These are phyloP conservation scores for Acleris literana DNA, from an alignment of 2,888 invertebrate genomes.

Conservation along the genomic window DNA sequence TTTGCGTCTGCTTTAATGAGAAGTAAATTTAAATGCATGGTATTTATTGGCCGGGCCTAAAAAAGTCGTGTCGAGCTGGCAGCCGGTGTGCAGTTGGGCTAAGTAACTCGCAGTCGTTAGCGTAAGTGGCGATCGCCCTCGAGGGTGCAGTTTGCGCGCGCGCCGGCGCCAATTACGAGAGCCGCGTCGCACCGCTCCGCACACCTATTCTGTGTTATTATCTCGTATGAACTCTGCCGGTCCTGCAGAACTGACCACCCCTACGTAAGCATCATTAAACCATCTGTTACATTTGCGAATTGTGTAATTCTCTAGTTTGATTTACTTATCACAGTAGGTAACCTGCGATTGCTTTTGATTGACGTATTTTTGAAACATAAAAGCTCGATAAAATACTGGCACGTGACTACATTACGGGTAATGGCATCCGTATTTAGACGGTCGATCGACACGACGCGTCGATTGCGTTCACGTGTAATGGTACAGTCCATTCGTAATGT, in stretches of 20 bases:
- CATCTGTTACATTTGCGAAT: no score
- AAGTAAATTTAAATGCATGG: no score
- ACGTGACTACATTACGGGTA: conserved; percentile 31
- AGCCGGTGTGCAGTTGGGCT: conserved; percentile 34
- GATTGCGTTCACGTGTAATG: conserved; percentile 52
- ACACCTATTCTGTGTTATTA: conserved; percentile 33
- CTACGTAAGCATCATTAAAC: no score
- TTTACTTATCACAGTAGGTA: background rate
- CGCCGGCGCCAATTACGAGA: conserved; percentile 41
- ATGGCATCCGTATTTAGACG: conserved; percentile 27
- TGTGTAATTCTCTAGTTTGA: no score
- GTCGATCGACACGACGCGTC: conserved; percentile 24
- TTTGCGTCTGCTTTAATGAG: no score
- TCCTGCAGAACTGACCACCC: conserved; percentile 13
- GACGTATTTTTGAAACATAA: background rate
- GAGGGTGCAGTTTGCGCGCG: conserved; percentile 55
- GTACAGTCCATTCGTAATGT: conserved; percentile 54
- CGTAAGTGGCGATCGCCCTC: conserved; percentile 52
- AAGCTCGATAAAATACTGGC: background rate
- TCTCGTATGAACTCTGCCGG: conserved; percentile 15
- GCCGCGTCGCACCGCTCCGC: conserved; percentile 26
- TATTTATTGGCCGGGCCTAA: no score
- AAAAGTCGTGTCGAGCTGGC: conserved; percentile 29
- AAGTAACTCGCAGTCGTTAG: conserved; percentile 53
- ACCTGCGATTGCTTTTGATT: background rate